Percentiles rank a stretch among this genome's conserved stretches.
Evolutionary conservation across 2,797 vertebrate species (phyloP).

Genomic region (Gadopsis bispinosus): DNA sequence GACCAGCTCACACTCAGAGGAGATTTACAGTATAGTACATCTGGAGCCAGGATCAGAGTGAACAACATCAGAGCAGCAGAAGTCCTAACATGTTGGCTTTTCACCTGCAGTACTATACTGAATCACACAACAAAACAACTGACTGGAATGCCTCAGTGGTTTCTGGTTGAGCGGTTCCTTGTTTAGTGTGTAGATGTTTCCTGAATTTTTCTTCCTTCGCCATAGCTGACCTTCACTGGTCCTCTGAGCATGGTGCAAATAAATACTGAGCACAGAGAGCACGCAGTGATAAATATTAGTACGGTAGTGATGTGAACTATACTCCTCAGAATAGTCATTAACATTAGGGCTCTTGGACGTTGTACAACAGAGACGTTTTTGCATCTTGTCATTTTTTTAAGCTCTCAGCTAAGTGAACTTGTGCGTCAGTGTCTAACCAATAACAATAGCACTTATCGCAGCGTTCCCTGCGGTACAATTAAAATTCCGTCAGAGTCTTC

Average conservation of each 20-base stretch:
- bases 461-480: constrained; percentile 85
- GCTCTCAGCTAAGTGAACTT: constrained; percentile 71
- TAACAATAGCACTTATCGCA: constrained; percentile 84
- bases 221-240: constrained; percentile 9
- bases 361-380: constrained; percentile 55
- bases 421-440: constrained; percentile 77
- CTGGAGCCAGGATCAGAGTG: constrained; percentile 63
- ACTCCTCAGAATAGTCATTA: constrained; percentile 42
- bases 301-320: constrained; percentile 24
- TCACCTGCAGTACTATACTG: constrained; percentile 49
- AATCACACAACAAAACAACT: constrained; percentile 32
- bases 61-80: constrained; percentile 62
- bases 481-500: constrained; percentile 86
- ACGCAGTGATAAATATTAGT: constrained; percentile 41
- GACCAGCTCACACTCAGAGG: constrained; percentile 56
- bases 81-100: constrained; percentile 51
- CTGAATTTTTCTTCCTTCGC: neutral
- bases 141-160: constrained; percentile 30
- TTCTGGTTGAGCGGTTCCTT: constrained; percentile 37
- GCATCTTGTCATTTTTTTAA: constrained; percentile 63
- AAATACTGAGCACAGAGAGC: constrained; percentile 18
- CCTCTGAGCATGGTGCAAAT: constrained; percentile 38
- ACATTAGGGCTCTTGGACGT: constrained; percentile 25
- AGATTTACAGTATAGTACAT: constrained; percentile 62
- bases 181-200: constrained; percentile 35